Percentiles rank a stretch among this genome's conserved stretches.
phyloP scores from a whole-genome alignment of 2,888 invertebrate species.

The Pecten maximus region DNA sequence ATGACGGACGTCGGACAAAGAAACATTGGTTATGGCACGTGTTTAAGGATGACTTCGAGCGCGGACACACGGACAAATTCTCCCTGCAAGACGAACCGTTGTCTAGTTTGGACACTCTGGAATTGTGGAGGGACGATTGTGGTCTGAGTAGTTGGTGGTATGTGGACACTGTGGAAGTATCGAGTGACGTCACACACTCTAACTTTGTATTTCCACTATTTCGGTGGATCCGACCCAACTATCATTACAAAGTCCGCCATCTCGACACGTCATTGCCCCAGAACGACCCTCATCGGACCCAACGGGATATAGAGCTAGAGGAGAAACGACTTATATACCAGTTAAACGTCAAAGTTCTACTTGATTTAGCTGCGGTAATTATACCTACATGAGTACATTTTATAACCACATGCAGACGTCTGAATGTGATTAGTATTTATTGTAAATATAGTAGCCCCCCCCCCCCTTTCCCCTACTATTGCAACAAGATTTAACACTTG shows the following conservation, averaged over 20 bases:
- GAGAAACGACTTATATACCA: constrained; percentile 69
- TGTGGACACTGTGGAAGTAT: constrained; percentile 71
- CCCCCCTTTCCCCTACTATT: no score
- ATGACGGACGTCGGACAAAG: constrained; percentile 71
- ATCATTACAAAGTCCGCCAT: constrained; percentile 76
- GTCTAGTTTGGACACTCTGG: constrained; percentile 69
- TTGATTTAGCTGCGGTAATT: neutral
- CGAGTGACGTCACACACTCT: constrained; percentile 65
- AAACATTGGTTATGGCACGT: constrained; percentile 77
- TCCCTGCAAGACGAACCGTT: constrained; percentile 57
- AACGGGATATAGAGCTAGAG: constrained; percentile 78
- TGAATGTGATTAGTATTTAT: no score
- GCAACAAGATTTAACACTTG: no score
- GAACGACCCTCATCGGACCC: constrained; percentile 75
- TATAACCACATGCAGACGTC: no score
- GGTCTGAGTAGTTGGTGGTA: constrained; percentile 81
- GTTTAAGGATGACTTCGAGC: constrained; percentile 71
- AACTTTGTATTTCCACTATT: constrained; percentile 79
- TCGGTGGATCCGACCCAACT: constrained; percentile 76
- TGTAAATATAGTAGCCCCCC: no score
- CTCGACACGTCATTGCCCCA: constrained; percentile 81
- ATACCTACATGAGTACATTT: no score
- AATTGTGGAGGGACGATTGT: constrained; percentile 79
- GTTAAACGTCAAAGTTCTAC: constrained; percentile 43
- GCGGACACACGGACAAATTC: constrained; percentile 61